These are phyloP conservation scores for Bolborhynchus lineola DNA, from an alignment of 2,113 vertebrate genomes.

Conservation along the genomic window DNA sequence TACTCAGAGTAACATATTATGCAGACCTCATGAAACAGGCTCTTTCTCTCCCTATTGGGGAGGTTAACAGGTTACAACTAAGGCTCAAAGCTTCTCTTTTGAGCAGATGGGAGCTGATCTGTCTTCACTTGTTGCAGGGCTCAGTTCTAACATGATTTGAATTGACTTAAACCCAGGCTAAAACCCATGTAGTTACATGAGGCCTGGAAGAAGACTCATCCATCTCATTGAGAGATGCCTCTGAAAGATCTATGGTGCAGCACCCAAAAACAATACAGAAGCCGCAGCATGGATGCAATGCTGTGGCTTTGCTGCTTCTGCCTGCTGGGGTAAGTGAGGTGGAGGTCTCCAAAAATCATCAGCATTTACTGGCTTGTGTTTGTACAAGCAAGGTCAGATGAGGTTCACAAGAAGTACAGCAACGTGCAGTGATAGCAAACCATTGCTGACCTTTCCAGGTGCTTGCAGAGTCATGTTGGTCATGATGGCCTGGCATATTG, in stretches of 20 bases:
- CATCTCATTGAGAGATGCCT: background rate
- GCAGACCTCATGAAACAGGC: background rate
- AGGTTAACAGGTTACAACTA: background rate
- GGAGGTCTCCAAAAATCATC: background rate
- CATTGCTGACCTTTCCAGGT: background rate
- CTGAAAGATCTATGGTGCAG: background rate
- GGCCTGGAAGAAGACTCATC: background rate
- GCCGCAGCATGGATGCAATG: background rate
- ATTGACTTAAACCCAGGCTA: background rate
- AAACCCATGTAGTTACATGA: accelerated
- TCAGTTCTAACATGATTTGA: background rate
- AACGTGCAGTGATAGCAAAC: background rate
- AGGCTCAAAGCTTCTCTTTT: background rate
- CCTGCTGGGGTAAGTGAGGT: background rate
- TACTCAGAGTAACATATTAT: accelerated
- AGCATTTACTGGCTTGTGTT: background rate
- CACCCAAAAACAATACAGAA: background rate
- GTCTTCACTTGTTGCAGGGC: background rate
- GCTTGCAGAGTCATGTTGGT: background rate
- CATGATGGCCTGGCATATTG: background rate
- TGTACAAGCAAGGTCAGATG: background rate
- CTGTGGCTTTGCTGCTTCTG: background rate
- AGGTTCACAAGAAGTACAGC: background rate
- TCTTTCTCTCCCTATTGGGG: background rate
- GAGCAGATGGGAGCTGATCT: background rate